These are phyloP conservation scores for Peromyscus polionotus DNA, from an alignment of 2,113 vertebrate genomes.

Conservation along the genomic window DNA sequence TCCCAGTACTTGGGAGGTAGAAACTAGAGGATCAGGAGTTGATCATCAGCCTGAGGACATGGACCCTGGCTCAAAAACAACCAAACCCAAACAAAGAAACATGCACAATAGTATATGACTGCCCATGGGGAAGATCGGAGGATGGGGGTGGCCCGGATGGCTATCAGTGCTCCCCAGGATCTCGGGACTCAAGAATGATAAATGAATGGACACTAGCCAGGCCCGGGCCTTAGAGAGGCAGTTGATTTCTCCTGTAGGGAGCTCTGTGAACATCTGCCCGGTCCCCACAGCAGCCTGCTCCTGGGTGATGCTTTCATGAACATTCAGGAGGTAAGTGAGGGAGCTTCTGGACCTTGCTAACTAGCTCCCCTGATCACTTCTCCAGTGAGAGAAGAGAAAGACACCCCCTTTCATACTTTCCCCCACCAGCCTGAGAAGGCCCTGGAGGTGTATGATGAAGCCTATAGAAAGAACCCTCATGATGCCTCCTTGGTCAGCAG, in stretches of 20 bases:
- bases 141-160: too few relatives aligned
- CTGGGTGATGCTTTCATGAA: conserved; percentile 90
- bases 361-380: neutral
- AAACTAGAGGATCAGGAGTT: neutral
- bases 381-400: neutral
- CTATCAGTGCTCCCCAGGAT: neutral
- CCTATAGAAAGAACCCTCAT: conserved; percentile 84
- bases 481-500: conserved; percentile 86
- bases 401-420: neutral
- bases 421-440: conserved; percentile 89
- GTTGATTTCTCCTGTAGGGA: conserved; percentile 82
- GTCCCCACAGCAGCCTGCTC: conserved; percentile 86
- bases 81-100: neutral
- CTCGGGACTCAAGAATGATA: fast-evolving
- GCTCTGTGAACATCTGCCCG: conserved; percentile 86
- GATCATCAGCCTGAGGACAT: too few relatives aligned
- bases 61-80: neutral
- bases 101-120: neutral
- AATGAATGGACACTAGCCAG: neutral
- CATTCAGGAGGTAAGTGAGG: conserved; percentile 88
- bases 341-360: neutral
- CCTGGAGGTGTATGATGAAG: conserved; percentile 86
- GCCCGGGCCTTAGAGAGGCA: neutral
- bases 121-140: neutral
- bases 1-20: neutral